Base-by-base conservation (phyloP, 2,888 invertebrate species). In the Toxonevra muliebris region DNA sequence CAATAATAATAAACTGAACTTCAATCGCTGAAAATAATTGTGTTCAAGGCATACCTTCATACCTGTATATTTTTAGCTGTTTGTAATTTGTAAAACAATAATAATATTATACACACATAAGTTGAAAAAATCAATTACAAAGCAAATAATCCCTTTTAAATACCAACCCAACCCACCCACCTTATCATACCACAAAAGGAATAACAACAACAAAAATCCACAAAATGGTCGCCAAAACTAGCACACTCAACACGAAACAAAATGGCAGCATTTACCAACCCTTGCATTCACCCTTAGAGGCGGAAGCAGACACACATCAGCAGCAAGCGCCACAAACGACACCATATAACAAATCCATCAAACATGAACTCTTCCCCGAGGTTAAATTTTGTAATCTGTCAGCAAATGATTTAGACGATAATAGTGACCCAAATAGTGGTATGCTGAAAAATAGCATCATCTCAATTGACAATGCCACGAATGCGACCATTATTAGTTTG, bases 381-480 rank as follows among this genome's bases (percentile, higher is more conserved):
- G 86, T 85, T 15, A 85, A 79, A 13, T 85, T 85, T 71, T 83
- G 82, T 65, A 81, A 85, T 75, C 74, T 85, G 43, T 81, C 82
- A 11, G 80, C 77, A 65, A 77, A 80, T 65, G 78, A 80, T 66
- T 73, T 79, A 43, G 52, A 74, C 55, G 72, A 77, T 54, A 58
- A 65, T 10, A 73, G 69, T 41, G 72, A 73, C 17, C 70, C 68
- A 45, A 78, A 75, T 63, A 60, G 57, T 20, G 77, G 76, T 3
- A 58, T 73, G 61, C 67, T 74, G 2, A 74, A 79, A 42, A 78
- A 75, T 55, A 81, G 80, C 71, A 72, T 79, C 12, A 77, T 80
- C 55, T 78, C 76, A 8, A 61, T 80, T 13, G 78, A 80, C 55
- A 73, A 71, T 20, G 65, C 45, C 15, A 59, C 50, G 13, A 12